Conservation (phyloP, 2,797 vertebrate species). For the Paratrypauchen microcephalus region DNA sequence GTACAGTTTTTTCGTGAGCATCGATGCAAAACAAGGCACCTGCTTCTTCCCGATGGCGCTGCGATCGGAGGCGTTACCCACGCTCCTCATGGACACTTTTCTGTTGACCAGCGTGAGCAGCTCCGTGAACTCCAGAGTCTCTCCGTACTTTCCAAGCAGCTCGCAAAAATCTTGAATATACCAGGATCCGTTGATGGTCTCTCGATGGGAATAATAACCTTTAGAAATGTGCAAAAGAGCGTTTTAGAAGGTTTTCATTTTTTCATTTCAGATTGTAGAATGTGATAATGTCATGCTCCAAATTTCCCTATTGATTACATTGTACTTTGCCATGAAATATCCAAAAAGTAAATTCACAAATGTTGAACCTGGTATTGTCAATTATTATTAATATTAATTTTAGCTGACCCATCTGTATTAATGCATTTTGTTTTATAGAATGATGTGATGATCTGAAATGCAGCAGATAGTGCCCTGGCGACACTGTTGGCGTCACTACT, state of each 20-base stretch:
- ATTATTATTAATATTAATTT: no score
- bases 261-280: no score
- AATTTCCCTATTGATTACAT: no score
- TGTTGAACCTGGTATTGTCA: no score
- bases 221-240: neutral
- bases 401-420: no score
- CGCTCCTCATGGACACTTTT: slow-evolving; percentile 86
- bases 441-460: no score
- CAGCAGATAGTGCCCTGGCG: no score
- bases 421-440: no score
- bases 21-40: slow-evolving; percentile 94
- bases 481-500: no score
- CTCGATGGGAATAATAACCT: slow-evolving; percentile 95
- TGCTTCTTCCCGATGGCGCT: slow-evolving; percentile 91
- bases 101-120: slow-evolving; percentile 93
- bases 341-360: no score
- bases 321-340: no score
- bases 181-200: slow-evolving; percentile 90
- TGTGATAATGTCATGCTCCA: no score
- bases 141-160: slow-evolving; percentile 73
- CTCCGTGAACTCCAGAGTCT: slow-evolving; percentile 88
- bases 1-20: slow-evolving; percentile 95
- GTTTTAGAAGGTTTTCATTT: neutral
- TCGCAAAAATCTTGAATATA: slow-evolving; percentile 94
- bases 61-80: slow-evolving; percentile 64